Evolutionary conservation across 2,113 vertebrate genomes (phyloP), one percentile per base, ranked within the genome.

Genomic region (Rhineura floridana): DNA sequence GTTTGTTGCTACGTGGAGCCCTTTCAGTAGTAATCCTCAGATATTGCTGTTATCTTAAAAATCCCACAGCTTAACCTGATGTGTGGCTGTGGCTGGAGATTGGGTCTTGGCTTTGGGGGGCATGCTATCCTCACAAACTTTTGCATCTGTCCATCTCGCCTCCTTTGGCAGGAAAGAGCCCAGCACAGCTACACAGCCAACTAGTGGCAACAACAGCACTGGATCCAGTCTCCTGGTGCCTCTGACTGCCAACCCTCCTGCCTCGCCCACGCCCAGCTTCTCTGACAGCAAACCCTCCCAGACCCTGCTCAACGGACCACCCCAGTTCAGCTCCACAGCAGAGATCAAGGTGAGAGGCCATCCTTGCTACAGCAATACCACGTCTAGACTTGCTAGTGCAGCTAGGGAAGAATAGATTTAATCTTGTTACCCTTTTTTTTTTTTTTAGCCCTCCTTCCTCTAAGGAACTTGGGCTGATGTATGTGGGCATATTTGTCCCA

Each of bases 251-350:
- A 96, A 96, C 46, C 97, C 98, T 25, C 97, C 98, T 78, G 97
- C 98, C 92, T 98, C 98, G 82, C 98, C 98, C 6, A 98, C 98
- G 4, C 98, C 98, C 78, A 98, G 97, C 77, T 99, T 98, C 94
- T 97, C 97, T 33, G 98, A 99, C 88, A 97, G 97, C 96, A 98
- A 98, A 95, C 96, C 97, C 1, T 96, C 97, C 65, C 96, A 97
- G 76, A 95, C 97, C 83, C 96, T 98, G 59, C 97, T 98, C 87
- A 99, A 98, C 0, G 98, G 98, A 63, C 98, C 98, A 6, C 98
- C 98, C 17, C 98, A 98, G 90, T 98, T 98, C 93, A 97, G 97
- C 75, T 94, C 97, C 30, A 91, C 96, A 12, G 97, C 98, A 0
- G 96, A 97, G 85, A 97, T 98, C 93, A 98, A 99, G 98, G 98